phyloP scores from a whole-genome alignment of 2,113 vertebrate species.

The Phrynosoma blainvillii region DNA sequence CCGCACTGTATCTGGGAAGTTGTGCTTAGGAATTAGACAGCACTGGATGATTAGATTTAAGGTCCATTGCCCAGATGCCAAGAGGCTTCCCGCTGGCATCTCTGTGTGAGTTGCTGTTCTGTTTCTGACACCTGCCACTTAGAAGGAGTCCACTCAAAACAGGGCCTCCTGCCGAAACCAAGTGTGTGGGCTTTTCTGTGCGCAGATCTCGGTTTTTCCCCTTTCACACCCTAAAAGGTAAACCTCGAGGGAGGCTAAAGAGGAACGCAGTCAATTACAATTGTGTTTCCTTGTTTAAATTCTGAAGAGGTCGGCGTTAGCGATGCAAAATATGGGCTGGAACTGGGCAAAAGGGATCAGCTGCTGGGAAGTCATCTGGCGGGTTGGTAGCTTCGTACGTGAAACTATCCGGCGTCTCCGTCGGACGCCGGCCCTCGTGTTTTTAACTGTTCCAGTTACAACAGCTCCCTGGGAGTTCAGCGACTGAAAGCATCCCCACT shows the following conservation, averaged over 20 bases:
- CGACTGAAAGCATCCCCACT: conserved; percentile 53
- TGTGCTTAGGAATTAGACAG: too few species aligned
- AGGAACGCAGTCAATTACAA: background rate
- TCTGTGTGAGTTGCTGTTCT: background rate
- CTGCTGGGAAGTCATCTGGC: background rate
- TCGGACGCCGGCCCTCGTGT: conserved; percentile 35
- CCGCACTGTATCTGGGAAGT: too few species aligned
- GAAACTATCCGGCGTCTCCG: conserved; percentile 15
- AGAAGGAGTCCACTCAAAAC: too few species aligned
- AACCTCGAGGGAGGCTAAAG: background rate
- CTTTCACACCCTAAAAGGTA: background rate
- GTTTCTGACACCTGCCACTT: background rate
- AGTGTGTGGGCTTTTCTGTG: too few species aligned
- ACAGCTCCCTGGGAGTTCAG: conserved; percentile 55
- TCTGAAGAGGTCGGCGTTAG: background rate
- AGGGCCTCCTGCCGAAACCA: background rate
- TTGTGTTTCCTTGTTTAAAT: background rate
- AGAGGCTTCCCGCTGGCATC: background rate
- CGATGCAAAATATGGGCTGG: background rate
- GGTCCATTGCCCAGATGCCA: background rate
- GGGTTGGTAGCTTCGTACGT: too few species aligned
- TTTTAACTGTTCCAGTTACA: conserved; percentile 17
- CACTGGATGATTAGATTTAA: background rate
- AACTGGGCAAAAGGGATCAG: background rate
- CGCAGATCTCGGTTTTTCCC: background rate